Evolutionary conservation across 2,888 invertebrate species (phyloP).

Genomic region (Priapulus caudatus): DNA sequence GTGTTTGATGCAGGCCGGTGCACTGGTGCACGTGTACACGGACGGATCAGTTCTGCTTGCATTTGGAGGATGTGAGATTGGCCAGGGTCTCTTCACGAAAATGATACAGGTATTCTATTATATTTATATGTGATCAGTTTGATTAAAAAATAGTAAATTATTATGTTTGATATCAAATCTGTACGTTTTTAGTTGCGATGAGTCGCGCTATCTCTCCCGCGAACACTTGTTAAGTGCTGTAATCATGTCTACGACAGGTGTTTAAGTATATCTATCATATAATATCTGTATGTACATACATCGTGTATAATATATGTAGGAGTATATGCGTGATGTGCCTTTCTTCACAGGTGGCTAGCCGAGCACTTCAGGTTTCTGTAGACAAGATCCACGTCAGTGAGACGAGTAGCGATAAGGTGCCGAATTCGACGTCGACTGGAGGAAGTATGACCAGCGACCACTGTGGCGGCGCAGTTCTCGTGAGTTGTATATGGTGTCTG

Average conservation of each 20-base stretch:
- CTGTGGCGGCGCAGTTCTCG: conserved; percentile 82
- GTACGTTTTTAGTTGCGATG: not conserved
- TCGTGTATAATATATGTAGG: too few relatives aligned
- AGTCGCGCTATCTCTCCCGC: too few relatives aligned
- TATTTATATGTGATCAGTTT: not conserved
- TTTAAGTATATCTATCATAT: too few relatives aligned
- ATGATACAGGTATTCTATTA: conserved; percentile 63
- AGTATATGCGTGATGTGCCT: too few relatives aligned
- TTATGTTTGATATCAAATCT: not conserved
- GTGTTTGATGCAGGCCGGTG: conserved; percentile 49
- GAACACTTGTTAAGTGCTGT: too few relatives aligned
- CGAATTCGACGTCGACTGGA: conserved; percentile 78
- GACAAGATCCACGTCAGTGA: conserved; percentile 67
- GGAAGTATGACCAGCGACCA: conserved; percentile 77
- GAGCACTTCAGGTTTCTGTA: conserved; percentile 53
- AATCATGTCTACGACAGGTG: too few relatives aligned
- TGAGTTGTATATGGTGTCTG: too few relatives aligned
- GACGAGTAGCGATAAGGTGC: conserved; percentile 76
- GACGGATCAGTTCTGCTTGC: conserved; percentile 72
- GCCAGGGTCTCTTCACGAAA: conserved; percentile 89
- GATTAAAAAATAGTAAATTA: not conserved
- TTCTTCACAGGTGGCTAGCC: conserved; percentile 63
- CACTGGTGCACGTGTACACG: conserved; percentile 69
- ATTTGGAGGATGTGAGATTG: conserved; percentile 84
- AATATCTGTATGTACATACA: too few relatives aligned